Percentiles rank a stretch among this genome's conserved stretches.
Conservation (phyloP, 1,140 invertebrate species). For the Ericerus pela region DNA sequence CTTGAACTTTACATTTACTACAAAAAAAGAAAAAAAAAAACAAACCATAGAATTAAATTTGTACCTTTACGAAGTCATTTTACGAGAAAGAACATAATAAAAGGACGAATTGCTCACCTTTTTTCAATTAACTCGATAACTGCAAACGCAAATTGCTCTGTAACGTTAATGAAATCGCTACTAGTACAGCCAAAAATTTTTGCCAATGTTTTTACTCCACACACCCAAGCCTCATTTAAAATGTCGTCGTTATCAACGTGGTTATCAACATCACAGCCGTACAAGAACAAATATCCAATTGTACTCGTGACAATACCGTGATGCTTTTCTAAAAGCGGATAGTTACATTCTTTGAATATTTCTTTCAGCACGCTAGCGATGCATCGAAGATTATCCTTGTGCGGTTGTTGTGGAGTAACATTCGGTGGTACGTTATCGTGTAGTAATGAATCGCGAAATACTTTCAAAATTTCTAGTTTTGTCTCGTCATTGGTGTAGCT, state of each 20-base stretch:
- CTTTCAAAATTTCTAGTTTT: neutral
- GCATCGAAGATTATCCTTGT: neutral
- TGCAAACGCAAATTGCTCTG: slow-evolving; percentile 1
- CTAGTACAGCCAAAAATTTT: neutral
- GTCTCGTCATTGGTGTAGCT: slow-evolving; percentile 6
- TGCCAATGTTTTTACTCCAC: neutral
- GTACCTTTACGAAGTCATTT: neutral
- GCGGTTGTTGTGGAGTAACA: neutral
- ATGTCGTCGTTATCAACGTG: slow-evolving; percentile 2
- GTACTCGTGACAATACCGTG: neutral
- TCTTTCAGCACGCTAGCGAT: slow-evolving; percentile 2
- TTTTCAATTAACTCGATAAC: slow-evolving; percentile 1
- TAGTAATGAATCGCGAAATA: slow-evolving; percentile 2
- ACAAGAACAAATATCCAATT: neutral
- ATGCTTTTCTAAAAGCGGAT: neutral
- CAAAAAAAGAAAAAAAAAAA: neutral
- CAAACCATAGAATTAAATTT: neutral
- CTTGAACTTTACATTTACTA: slow-evolving; percentile 2
- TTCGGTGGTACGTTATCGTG: neutral
- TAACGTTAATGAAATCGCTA: neutral
- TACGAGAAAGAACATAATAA: too few species aligned
- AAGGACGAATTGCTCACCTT: too few species aligned
- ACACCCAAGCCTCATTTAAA: neutral
- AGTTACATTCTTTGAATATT: slow-evolving; percentile 1
- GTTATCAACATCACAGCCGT: slow-evolving; percentile 4